These are phyloP conservation scores for Rotaria magnacalcarata DNA, from an alignment of 2,888 invertebrate genomes.

Conservation along the genomic window DNA sequence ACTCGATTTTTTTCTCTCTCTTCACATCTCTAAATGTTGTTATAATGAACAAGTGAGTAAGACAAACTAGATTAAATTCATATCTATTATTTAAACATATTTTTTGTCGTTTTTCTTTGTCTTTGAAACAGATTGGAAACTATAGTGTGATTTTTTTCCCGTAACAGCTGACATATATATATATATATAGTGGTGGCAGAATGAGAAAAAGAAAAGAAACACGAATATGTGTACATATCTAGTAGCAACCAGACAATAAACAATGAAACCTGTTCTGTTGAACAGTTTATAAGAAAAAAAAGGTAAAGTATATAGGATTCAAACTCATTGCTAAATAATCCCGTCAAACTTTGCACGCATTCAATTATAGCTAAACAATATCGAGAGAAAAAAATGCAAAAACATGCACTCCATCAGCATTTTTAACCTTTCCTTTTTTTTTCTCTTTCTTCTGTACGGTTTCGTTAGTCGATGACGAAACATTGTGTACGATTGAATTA, in stretches of 20 bases:
- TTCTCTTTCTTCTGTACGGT: not conserved
- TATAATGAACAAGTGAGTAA: not conserved
- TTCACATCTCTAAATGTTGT: not conserved
- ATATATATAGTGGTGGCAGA: not conserved
- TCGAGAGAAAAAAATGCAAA: not conserved
- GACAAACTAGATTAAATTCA: no score
- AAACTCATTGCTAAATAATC: not conserved
- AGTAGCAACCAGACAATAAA: not conserved
- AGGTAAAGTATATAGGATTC: not conserved
- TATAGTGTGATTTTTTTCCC: no score
- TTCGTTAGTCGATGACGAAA: not conserved
- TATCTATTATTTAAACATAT: not conserved
- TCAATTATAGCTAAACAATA: not conserved
- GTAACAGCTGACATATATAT: not conserved
- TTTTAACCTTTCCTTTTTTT: not conserved
- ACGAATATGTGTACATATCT: not conserved
- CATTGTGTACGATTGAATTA: not conserved
- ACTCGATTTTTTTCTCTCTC: not conserved
- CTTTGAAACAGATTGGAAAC: no score
- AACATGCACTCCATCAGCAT: not conserved
- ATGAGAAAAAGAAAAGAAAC: not conserved
- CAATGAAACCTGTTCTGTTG: not conserved
- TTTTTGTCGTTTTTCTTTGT: not conserved
- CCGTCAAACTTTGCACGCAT: not conserved
- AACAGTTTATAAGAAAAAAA: not conserved